Percentiles rank a stretch among this genome's conserved stretches.
Evolutionary conservation across 2,797 vertebrate genomes (phyloP).

Genomic region (Orestias chungarensis): DNA sequence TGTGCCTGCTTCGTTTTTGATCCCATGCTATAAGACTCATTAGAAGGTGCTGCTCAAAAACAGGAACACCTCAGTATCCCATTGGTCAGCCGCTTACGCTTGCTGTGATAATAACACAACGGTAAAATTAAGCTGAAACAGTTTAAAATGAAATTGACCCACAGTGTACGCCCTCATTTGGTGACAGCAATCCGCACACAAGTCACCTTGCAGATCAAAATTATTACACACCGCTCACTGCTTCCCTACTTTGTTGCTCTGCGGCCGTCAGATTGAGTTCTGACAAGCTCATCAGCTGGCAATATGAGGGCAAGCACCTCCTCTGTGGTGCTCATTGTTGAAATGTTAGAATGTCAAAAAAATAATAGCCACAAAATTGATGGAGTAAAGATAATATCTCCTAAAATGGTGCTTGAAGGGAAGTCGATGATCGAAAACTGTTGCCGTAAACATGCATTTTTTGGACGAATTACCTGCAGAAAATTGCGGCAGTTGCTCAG

Average conservation of each 20-base stretch:
- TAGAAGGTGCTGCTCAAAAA: neutral
- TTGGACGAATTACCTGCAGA: neutral
- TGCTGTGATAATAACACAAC: neutral
- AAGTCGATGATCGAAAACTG: neutral
- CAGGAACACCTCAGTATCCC: neutral
- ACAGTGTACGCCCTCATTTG: neutral
- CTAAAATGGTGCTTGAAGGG: neutral
- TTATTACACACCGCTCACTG: neutral
- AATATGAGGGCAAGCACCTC: neutral
- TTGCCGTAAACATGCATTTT: neutral
- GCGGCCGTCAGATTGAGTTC: neutral
- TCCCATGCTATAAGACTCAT: neutral
- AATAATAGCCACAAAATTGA: neutral
- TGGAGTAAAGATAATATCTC: neutral
- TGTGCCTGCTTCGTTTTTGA: neutral
- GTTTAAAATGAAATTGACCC: neutral
- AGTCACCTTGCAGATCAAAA: neutral
- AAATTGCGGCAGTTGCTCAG: neutral
- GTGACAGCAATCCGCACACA: neutral
- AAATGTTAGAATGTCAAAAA: constrained; percentile 2
- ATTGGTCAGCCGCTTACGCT: neutral
- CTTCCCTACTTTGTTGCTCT: neutral
- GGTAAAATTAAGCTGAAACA: neutral
- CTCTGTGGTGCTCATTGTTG: neutral
- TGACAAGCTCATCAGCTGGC: constrained; percentile 1